Percentiles rank a stretch among this genome's conserved stretches.
phyloP scores from a whole-genome alignment of 2,888 invertebrate species.

The Andrena camellia region DNA sequence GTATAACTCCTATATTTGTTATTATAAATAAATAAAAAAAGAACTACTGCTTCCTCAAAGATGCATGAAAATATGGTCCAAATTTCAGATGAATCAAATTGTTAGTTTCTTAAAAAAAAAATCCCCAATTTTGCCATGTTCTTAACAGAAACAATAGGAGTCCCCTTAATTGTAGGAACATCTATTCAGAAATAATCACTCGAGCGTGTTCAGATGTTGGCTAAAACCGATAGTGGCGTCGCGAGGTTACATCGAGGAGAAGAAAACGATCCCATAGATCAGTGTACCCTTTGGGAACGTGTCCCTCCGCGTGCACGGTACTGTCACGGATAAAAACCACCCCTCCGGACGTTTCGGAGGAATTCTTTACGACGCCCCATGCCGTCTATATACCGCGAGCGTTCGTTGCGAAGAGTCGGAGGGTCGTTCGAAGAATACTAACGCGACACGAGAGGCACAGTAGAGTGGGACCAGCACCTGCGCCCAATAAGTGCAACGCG shows the following conservation, averaged over 20 bases:
- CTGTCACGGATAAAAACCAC: background rate
- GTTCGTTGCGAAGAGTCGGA: background rate
- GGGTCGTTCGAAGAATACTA: background rate
- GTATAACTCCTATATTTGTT: too few relatives aligned
- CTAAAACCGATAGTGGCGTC: too few relatives aligned
- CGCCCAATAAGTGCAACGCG: conserved; percentile 7
- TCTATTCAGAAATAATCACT: background rate
- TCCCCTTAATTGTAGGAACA: too few relatives aligned
- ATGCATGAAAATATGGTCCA: too few relatives aligned
- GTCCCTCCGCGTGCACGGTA: background rate
- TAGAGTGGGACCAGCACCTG: background rate
- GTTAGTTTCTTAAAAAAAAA: too few relatives aligned
- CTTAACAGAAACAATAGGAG: too few relatives aligned
- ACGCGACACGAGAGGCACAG: too few relatives aligned
- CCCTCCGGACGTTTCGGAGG: background rate
- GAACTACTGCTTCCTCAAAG: too few relatives aligned
- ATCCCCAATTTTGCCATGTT: too few relatives aligned
- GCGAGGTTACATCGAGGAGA: background rate
- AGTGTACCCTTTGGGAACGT: background rate
- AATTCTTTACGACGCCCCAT: background rate
- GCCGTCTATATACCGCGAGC: background rate
- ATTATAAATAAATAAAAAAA: too few relatives aligned
- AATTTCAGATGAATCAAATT: too few relatives aligned
- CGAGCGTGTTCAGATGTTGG: background rate
- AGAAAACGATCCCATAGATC: conserved; percentile 7